Evolutionary conservation across 2,888 invertebrate species (phyloP).

Genomic region (Limnephilus rhombicus): DNA sequence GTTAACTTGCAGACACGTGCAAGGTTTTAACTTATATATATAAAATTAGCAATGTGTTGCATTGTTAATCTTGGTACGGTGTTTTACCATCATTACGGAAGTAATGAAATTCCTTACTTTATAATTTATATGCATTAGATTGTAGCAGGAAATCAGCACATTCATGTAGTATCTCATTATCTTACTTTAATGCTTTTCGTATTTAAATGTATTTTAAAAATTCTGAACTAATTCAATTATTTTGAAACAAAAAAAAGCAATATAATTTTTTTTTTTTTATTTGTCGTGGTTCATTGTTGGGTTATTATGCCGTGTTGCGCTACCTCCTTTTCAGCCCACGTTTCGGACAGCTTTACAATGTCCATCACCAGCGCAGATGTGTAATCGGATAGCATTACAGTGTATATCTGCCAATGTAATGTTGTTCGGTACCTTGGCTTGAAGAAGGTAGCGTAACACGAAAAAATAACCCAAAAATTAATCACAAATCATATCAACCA

Average conservation of each 20-base stretch:
- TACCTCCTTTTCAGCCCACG: too few relatives aligned
- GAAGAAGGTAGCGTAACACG: too few relatives aligned
- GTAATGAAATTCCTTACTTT: neutral
- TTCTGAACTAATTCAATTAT: neutral
- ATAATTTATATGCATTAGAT: constrained; percentile 14
- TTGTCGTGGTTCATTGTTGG: too few relatives aligned
- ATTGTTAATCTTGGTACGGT: neutral
- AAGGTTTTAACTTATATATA: neutral
- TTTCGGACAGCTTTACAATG: too few relatives aligned
- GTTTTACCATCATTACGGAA: neutral
- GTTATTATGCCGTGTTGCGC: too few relatives aligned
- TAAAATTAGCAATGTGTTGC: neutral
- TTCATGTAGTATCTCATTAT: constrained; percentile 63
- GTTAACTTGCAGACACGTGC: neutral
- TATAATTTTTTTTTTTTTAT: too few relatives aligned
- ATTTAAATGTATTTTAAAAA: neutral
- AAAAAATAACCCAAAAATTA: too few relatives aligned
- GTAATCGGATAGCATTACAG: too few relatives aligned
- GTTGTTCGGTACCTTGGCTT: too few relatives aligned
- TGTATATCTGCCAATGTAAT: too few relatives aligned
- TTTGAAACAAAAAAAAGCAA: neutral
- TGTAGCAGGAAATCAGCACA: constrained; percentile 58
- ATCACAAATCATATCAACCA: neutral
- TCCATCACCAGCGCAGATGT: too few relatives aligned
- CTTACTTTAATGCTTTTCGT: neutral